Conservation (phyloP, 2,113 vertebrate genomes). For the Siniperca chuatsi region DNA sequence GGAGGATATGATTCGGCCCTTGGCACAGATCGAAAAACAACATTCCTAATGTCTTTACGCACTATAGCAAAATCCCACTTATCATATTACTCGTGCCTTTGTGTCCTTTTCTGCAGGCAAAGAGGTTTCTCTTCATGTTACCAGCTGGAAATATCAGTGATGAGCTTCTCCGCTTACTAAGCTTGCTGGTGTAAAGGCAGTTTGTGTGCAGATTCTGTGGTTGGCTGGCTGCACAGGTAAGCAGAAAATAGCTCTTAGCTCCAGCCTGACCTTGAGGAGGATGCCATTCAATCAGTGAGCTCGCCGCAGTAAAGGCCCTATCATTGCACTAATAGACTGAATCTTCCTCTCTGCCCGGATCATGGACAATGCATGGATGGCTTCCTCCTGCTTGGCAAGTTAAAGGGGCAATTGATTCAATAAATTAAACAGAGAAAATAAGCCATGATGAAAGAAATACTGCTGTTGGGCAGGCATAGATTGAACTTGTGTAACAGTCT, state of each 20-base stretch:
- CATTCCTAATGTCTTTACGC: slow-evolving; percentile 69
- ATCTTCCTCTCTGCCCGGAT: slow-evolving; percentile 70
- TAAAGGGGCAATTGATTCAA: slow-evolving; percentile 76
- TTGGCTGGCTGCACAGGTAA: slow-evolving; percentile 81
- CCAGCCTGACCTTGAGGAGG: slow-evolving; percentile 78
- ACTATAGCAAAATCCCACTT: slow-evolving; percentile 54
- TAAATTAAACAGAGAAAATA: slow-evolving; percentile 76
- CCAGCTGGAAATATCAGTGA: slow-evolving; percentile 77
- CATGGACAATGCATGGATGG: slow-evolving; percentile 74
- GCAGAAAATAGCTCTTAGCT: slow-evolving; percentile 81
- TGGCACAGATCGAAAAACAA: slow-evolving; percentile 60
- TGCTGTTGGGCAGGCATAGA: slow-evolving; percentile 53
- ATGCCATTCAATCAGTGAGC: slow-evolving; percentile 79
- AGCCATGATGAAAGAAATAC: slow-evolving; percentile 68
- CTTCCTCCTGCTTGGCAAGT: slow-evolving; percentile 72
- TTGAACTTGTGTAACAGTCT: slow-evolving; percentile 69
- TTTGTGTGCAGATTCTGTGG: slow-evolving; percentile 76
- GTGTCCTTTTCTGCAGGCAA: slow-evolving; percentile 74
- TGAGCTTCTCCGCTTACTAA: slow-evolving; percentile 74
- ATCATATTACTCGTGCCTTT: slow-evolving; percentile 76
- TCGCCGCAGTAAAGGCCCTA: slow-evolving; percentile 70
- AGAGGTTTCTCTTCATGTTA: slow-evolving; percentile 78
- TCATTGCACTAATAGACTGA: slow-evolving; percentile 81
- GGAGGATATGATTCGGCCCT: slow-evolving; percentile 61
- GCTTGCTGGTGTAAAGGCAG: slow-evolving; percentile 67